phyloP scores from a whole-genome alignment of 2,888 invertebrate species.

The Synergus umbraculus region DNA sequence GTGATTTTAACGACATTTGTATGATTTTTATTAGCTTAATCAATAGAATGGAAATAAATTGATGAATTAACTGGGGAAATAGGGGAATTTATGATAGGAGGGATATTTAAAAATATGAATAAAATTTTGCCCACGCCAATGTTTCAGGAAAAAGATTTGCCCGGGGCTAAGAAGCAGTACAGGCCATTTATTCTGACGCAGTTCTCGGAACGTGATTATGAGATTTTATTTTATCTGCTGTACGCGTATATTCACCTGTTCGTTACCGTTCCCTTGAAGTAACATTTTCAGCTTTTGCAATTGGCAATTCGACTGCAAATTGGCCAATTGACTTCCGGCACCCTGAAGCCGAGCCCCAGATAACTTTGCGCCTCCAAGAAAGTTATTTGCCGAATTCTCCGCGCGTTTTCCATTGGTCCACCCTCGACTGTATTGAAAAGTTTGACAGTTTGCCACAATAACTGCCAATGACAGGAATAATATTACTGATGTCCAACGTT shows the following conservation, averaged over 20 bases:
- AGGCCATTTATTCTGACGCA: constrained; percentile 22
- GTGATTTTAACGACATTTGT: too few relatives aligned
- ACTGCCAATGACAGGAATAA: neutral
- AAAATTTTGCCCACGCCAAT: constrained; percentile 13
- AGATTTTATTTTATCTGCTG: constrained; percentile 35
- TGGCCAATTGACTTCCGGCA: constrained; percentile 40
- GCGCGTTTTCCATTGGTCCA: constrained; percentile 33
- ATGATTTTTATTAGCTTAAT: too few relatives aligned
- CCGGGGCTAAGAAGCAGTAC: neutral
- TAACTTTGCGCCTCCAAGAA: constrained; percentile 13
- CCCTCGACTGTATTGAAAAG: constrained; percentile 4
- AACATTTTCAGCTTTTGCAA: constrained; percentile 39
- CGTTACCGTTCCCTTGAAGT: constrained; percentile 39
- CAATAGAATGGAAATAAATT: neutral
- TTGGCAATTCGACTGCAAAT: constrained; percentile 37
- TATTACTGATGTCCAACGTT: neutral
- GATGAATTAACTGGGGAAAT: neutral
- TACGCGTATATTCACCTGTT: constrained; percentile 37
- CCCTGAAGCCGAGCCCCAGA: constrained; percentile 3
- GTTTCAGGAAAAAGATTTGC: constrained; percentile 33
- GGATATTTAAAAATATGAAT: neutral
- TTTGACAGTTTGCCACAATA: neutral
- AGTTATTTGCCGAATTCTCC: constrained; percentile 11
- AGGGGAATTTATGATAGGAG: too few relatives aligned
- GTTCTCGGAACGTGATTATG: constrained; percentile 36